Conservation (phyloP, 2,113 vertebrate genomes). For the Forbesichthys agassizii region DNA sequence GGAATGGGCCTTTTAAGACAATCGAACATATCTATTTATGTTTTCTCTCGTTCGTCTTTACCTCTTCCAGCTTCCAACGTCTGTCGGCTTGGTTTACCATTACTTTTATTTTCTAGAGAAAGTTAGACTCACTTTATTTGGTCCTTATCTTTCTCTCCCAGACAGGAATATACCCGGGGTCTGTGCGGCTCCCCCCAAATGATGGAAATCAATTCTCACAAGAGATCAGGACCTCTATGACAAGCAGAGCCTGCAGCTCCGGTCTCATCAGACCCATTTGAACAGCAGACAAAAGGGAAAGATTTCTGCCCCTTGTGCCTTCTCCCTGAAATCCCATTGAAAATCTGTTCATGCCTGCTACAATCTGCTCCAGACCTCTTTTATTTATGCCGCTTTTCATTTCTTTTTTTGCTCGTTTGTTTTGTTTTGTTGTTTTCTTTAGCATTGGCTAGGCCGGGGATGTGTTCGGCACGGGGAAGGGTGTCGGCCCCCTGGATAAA, state of each 20-base stretch:
- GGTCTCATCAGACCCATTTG: slow-evolving; percentile 75
- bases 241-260: slow-evolving; percentile 67
- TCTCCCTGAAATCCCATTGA: slow-evolving; percentile 67
- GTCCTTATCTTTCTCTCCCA: slow-evolving; percentile 71
- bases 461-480: slow-evolving; percentile 56
- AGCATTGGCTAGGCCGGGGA: slow-evolving; percentile 40
- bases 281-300: slow-evolving; percentile 76
- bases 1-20: slow-evolving; percentile 44
- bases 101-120: slow-evolving; percentile 38
- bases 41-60: slow-evolving; percentile 18
- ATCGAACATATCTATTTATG: slow-evolving; percentile 41
- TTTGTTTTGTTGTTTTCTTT: slow-evolving; percentile 17
- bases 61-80: slow-evolving; percentile 4
- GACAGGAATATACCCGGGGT: slow-evolving; percentile 63
- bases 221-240: slow-evolving; percentile 78
- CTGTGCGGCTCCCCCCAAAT: slow-evolving; percentile 61
- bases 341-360: slow-evolving; percentile 68
- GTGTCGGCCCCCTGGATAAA: slow-evolving; percentile 58
- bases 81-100: slow-evolving; percentile 23
- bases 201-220: slow-evolving; percentile 80
- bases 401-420: slow-evolving; percentile 5
- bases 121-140: slow-evolving; percentile 72
- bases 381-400: slow-evolving; percentile 62
- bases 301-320: slow-evolving; percentile 70
- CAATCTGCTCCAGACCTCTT: slow-evolving; percentile 60